These are phyloP conservation scores for Heliothis subflexa DNA, from an alignment of 1,140 invertebrate species.

Conservation along the genomic window DNA sequence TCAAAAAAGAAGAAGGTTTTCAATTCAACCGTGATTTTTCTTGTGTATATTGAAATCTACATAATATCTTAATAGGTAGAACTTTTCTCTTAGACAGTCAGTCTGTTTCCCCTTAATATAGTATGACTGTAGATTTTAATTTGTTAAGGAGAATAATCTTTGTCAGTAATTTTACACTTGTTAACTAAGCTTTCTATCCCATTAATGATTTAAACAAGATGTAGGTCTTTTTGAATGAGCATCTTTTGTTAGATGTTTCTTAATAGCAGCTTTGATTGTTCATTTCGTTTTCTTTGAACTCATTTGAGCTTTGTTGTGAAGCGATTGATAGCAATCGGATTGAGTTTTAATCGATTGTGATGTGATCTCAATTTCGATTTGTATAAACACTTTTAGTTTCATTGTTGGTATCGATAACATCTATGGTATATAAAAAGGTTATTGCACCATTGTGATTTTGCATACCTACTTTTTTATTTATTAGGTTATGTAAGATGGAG, in stretches of 20 bases:
- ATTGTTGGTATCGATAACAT: not conserved
- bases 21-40: too few relatives aligned
- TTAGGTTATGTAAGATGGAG: too few relatives aligned
- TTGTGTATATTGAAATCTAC: too few relatives aligned
- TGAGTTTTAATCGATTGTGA: not conserved
- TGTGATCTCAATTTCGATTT: too few relatives aligned
- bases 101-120: not conserved
- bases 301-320: not conserved
- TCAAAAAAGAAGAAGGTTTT: too few relatives aligned
- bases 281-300: conserved; percentile 12
- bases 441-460: too few relatives aligned
- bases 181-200: conserved; percentile 4
- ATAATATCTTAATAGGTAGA: not conserved
- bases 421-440: not conserved
- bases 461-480: too few relatives aligned
- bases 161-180: conserved; percentile 10
- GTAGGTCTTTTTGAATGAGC: not conserved
- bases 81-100: not conserved
- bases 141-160: not conserved
- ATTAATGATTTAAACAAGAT: not conserved
- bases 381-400: conserved; percentile 6
- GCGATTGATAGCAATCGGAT: not conserved
- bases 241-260: not conserved
- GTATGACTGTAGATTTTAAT: not conserved
- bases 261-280: not conserved